A percentile compares a stretch with the other conserved stretches of the same genome.
Evolutionary conservation across 1,140 invertebrate species (phyloP).

Genomic region (Tetramorium parvispinum): DNA sequence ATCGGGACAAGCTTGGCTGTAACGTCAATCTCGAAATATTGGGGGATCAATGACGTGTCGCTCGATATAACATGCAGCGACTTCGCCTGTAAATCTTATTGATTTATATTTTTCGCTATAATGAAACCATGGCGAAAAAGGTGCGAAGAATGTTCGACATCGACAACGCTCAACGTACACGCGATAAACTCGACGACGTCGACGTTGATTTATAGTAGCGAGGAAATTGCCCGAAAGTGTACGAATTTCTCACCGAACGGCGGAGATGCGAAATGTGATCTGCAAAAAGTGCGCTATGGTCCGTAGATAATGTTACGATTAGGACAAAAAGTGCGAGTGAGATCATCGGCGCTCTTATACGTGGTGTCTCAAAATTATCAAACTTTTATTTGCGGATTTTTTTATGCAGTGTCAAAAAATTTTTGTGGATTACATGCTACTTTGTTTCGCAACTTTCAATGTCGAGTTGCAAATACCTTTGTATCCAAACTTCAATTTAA

Average conservation of each 20-base stretch:
- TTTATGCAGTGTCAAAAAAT: background rate
- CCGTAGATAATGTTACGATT: slow-evolving; percentile 68
- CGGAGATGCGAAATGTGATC: slow-evolving; percentile 71
- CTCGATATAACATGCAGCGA: slow-evolving; percentile 49
- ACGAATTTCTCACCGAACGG: slow-evolving; percentile 71
- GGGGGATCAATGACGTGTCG: slow-evolving; percentile 50
- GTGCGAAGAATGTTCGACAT: slow-evolving; percentile 62
- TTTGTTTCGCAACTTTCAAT: background rate
- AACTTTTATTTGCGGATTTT: background rate
- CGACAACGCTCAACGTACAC: slow-evolving; percentile 59
- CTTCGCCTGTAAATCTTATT: slow-evolving; percentile 58
- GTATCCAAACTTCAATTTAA: background rate
- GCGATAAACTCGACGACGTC: slow-evolving; percentile 69
- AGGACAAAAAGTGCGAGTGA: slow-evolving; percentile 57
- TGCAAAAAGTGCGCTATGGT: slow-evolving; percentile 65
- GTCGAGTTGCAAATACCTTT: background rate
- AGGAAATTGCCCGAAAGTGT: slow-evolving; percentile 76
- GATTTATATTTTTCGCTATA: slow-evolving; percentile 63
- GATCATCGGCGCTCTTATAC: slow-evolving; percentile 38
- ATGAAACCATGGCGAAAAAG: slow-evolving; percentile 58
- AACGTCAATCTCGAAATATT: slow-evolving; percentile 60
- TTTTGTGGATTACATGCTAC: background rate
- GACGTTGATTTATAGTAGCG: slow-evolving; percentile 73
- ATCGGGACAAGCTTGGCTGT: slow-evolving; percentile 53
- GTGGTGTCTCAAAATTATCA: slow-evolving; percentile 10